These are phyloP conservation scores for Monopis laevigella DNA, from an alignment of 2,888 invertebrate genomes.

Conservation along the genomic window DNA sequence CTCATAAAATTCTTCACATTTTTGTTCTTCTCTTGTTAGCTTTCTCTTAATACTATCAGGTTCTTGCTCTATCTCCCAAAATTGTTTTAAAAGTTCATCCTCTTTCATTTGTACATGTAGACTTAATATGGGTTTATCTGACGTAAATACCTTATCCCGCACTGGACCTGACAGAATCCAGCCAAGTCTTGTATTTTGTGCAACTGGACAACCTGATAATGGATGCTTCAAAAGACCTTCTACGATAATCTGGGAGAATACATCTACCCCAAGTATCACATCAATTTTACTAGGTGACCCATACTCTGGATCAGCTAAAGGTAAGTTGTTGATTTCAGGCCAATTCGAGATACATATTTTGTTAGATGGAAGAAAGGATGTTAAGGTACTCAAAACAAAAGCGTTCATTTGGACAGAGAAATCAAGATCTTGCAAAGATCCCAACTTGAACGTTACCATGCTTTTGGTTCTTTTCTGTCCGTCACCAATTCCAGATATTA, in stretches of 20 bases:
- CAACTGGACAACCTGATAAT: too few species aligned
- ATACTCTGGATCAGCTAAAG: constrained; percentile 20
- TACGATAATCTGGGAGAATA: too few species aligned
- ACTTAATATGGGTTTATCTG: constrained; percentile 9
- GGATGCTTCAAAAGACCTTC: background rate
- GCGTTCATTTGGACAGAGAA: constrained; percentile 17
- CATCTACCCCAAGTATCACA: constrained; percentile 19
- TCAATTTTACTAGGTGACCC: constrained; percentile 19
- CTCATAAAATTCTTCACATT: constrained; percentile 17
- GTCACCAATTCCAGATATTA: constrained; percentile 20
- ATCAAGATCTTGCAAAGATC: constrained; percentile 16
- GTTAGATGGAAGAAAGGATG: constrained; percentile 16
- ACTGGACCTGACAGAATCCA: constrained; percentile 21
- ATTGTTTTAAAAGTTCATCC: constrained; percentile 19
- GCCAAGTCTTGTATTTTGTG: constrained; percentile 20
- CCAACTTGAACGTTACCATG: constrained; percentile 15
- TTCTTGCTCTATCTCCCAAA: constrained; percentile 20
- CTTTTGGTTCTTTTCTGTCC: constrained; percentile 15
- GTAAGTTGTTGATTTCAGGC: constrained; percentile 16
- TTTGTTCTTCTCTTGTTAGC: constrained; percentile 15
- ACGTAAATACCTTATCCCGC: background rate
- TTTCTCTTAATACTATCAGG: constrained; percentile 16
- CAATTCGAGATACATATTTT: constrained; percentile 13
- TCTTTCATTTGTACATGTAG: constrained; percentile 18
- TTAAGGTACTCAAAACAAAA: constrained; percentile 18